phyloP scores from a whole-genome alignment of 1,140 invertebrate species.

The Drosophila littoralis region DNA sequence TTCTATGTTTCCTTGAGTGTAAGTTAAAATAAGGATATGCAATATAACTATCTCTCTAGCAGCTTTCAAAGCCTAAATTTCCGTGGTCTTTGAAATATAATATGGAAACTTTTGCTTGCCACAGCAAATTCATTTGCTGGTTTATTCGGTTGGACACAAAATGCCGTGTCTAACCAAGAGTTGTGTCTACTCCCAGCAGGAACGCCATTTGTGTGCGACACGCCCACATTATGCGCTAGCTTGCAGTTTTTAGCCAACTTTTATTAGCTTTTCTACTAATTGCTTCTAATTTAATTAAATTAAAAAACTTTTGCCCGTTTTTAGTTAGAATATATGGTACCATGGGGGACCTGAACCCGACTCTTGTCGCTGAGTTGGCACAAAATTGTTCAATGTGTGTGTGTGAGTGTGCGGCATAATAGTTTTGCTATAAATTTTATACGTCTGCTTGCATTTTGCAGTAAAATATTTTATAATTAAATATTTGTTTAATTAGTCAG shows the following conservation, averaged over 20 bases:
- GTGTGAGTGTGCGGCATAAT: conserved; percentile 59
- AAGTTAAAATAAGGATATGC: conserved; percentile 5
- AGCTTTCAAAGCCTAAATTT: conserved; percentile 7
- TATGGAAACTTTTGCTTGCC: conserved; percentile 39
- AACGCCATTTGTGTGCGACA: background rate
- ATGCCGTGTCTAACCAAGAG: conserved; percentile 12
- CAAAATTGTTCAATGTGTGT: conserved; percentile 30
- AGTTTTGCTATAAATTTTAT: conserved; percentile 81
- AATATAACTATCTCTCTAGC: conserved; percentile 11
- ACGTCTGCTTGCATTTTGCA: conserved; percentile 76
- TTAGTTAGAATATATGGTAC: conserved; percentile 76
- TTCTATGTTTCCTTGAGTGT: conserved; percentile 9
- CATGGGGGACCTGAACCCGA: conserved; percentile 41
- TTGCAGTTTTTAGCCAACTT: conserved; percentile 72
- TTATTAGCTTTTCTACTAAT: conserved; percentile 80
- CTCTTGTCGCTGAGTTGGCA: conserved; percentile 51
- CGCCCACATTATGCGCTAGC: conserved; percentile 43
- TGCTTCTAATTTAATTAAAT: conserved; percentile 83
- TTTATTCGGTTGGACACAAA: conserved; percentile 18
- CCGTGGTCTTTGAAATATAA: conserved; percentile 27
- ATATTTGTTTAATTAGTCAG: conserved; percentile 81
- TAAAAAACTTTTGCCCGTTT: conserved; percentile 70
- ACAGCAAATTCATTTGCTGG: conserved; percentile 36
- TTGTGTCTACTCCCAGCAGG: conserved; percentile 14
- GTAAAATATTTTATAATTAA: conserved; percentile 83